phyloP scores from a whole-genome alignment of 2,888 invertebrate genomes.

The Tyria jacobaeae region DNA sequence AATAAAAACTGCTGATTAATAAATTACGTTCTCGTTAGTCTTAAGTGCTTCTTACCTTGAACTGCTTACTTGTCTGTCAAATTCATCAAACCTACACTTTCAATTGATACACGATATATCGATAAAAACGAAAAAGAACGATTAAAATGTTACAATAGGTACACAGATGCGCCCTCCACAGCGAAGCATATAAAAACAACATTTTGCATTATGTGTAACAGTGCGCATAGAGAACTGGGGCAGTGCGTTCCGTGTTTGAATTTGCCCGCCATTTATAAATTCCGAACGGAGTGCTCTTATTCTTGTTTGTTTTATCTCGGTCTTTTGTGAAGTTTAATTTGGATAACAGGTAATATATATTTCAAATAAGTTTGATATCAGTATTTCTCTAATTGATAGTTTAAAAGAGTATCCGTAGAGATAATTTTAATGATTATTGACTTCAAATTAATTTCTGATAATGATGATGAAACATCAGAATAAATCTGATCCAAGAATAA shows the following conservation, averaged over 20 bases:
- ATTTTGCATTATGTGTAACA: conserved; percentile 67
- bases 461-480: too few relatives aligned
- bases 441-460: too few relatives aligned
- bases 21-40: neutral
- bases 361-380: neutral
- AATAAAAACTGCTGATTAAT: neutral
- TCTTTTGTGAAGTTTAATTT: conserved; percentile 23
- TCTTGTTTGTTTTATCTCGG: conserved; percentile 15
- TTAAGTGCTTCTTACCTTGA: conserved; percentile 11
- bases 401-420: too few relatives aligned
- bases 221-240: conserved; percentile 65
- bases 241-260: conserved; percentile 51
- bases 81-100: conserved; percentile 12
- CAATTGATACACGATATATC: conserved; percentile 18
- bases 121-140: conserved; percentile 22
- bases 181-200: conserved; percentile 71
- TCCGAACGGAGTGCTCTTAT: conserved; percentile 52
- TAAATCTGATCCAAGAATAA: too few relatives aligned
- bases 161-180: conserved; percentile 62
- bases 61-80: conserved; percentile 14
- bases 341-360: conserved; percentile 18
- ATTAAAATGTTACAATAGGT: conserved; percentile 53
- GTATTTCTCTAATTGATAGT: too few relatives aligned
- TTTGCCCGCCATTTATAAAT: conserved; percentile 48
- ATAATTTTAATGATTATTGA: too few relatives aligned